Evolutionary conservation across 2,113 vertebrate genomes (phyloP), one percentile per base, ranked within the genome.

Genomic region (Otocyon megalotis): DNA sequence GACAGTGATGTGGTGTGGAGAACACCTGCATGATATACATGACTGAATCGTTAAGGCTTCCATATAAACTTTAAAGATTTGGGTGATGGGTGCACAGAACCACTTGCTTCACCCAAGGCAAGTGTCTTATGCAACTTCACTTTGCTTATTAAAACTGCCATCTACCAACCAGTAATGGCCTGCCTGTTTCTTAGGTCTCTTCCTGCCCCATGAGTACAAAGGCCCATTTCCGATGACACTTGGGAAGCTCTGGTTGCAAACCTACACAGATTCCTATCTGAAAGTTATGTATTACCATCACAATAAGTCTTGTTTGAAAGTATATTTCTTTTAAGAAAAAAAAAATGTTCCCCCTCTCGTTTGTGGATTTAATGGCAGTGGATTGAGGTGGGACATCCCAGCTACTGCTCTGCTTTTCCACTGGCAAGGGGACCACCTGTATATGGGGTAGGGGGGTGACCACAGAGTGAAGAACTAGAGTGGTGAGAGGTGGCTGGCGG

Each of bases 321-420:
- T 76, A 74, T 74, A 14, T 50, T 76, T 76, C 43, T 76, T 76
- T 76, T 17, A 76, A 76, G 26, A 4, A 76, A 76, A 76, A 72
- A 74, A 48, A 15, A 74, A n/a, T 35, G 43, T 43, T 7, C 43
- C 43, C 7, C 43, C 43, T 43, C 43, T 43, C 43, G 6, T 43
- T 92, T 14, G 72, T 63, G 0, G 54, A 81, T 94, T 95, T 97
- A 96, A 96, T 92, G 67, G 67, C n/a, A 82, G 14, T 54, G 32
- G 19, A 19, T 89, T 37, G 4, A 20, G 43, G 26, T 14, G 19
- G 37, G 30, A 13, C 17, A 28, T 65, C 16, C 17, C 30, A 30
- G 48, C 62, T 65, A 87, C 53, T 88, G 74, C 53, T 74, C 53
- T 76, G 32, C 37, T 53, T 96, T 74, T 74, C 53, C 79, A 72